These are phyloP conservation scores for Alviniconcha strummeri DNA, from an alignment of 2,888 invertebrate species.

Conservation along the genomic window DNA sequence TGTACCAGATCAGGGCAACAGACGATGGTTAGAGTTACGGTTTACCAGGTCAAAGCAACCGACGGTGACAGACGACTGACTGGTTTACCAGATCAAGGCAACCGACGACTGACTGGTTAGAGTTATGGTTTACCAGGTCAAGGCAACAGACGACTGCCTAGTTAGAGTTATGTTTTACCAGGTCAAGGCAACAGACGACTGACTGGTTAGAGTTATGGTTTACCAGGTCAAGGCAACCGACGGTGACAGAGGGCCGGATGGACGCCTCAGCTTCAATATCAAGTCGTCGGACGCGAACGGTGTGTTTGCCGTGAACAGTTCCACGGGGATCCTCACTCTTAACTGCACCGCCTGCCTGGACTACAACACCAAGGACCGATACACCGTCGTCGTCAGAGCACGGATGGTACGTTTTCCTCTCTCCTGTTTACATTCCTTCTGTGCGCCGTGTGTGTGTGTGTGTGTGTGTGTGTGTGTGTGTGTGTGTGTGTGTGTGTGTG, in stretches of 20 bases:
- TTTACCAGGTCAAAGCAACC: constrained; percentile 17
- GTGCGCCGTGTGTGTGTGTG: too few species aligned
- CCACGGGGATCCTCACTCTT: constrained; percentile 33
- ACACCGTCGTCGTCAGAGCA: constrained; percentile 34
- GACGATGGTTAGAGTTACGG: constrained; percentile 23
- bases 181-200: constrained; percentile 13
- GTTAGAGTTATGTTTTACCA: neutral
- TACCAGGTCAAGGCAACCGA: constrained; percentile 36
- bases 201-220: neutral
- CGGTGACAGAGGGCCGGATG: constrained; percentile 37
- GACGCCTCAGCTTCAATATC: constrained; percentile 31
- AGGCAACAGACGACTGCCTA: too few species aligned
- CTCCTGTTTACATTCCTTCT: too few species aligned
- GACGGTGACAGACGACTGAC: too few species aligned
- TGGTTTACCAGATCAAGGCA: too few species aligned
- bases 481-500: constrained; percentile 10
- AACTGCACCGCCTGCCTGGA: constrained; percentile 37
- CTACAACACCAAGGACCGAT: neutral
- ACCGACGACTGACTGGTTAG: too few species aligned
- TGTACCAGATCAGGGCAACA: constrained; percentile 16
- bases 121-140: too few species aligned
- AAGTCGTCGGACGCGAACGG: neutral
- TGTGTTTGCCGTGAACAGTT: constrained; percentile 21
- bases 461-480: neutral
- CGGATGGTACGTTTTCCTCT: constrained; percentile 33